phyloP scores from a whole-genome alignment of 2,888 invertebrate genomes.

The Amiota minor region DNA sequence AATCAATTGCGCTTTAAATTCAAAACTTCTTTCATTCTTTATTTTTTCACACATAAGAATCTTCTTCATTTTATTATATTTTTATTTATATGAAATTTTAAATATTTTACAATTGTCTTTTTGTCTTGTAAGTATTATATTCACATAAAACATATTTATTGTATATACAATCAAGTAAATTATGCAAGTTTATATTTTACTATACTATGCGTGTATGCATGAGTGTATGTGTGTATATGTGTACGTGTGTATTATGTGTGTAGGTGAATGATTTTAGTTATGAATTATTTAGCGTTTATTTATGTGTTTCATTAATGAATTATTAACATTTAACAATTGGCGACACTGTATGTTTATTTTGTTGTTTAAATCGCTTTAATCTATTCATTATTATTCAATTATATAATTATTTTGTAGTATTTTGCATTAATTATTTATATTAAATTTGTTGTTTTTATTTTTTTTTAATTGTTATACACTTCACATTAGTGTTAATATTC shows the following conservation, averaged over 20 bases:
- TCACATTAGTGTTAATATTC: not conserved
- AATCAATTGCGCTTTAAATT: too few relatives aligned
- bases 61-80: too few relatives aligned
- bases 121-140: constrained; percentile 4
- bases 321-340: constrained; percentile 39
- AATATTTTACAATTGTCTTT: not conserved
- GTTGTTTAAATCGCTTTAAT: constrained; percentile 1
- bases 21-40: too few relatives aligned
- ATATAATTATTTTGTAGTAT: constrained; percentile 7
- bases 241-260: constrained; percentile 22
- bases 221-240: constrained; percentile 34
- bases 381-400: constrained; percentile 19
- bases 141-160: not conserved
- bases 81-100: not conserved
- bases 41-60: too few relatives aligned
- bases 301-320: not conserved
- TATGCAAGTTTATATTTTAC: not conserved
- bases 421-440: not conserved
- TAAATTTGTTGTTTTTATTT: not conserved
- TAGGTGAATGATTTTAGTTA: not conserved
- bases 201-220: constrained; percentile 37
- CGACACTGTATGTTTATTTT: constrained; percentile 39
- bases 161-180: not conserved
- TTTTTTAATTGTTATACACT: constrained; percentile 34
- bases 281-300: constrained; percentile 12